These are phyloP conservation scores for Holacanthella duospinosa DNA, from an alignment of 2,888 invertebrate genomes.

Conservation along the genomic window DNA sequence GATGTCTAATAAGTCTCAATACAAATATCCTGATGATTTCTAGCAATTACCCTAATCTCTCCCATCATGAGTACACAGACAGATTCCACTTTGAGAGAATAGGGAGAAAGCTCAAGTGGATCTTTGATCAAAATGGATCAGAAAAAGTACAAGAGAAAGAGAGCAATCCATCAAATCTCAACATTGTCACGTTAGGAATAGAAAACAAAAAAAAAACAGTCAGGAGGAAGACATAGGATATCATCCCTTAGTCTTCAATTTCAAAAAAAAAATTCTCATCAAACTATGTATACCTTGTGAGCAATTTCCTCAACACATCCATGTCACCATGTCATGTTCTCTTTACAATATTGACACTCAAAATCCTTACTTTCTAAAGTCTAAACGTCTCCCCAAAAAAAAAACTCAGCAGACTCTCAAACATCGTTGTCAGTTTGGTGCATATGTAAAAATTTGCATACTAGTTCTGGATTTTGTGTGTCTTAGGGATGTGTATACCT, in stretches of 20 bases:
- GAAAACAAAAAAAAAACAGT: no score
- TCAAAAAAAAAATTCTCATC: no score
- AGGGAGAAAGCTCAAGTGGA: slow-evolving; percentile 5
- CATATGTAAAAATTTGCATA: neutral
- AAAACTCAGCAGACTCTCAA: neutral
- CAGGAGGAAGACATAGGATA: slow-evolving; percentile 15
- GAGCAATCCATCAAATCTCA: slow-evolving; percentile 25
- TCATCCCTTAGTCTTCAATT: slow-evolving; percentile 15
- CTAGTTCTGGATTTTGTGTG: no score
- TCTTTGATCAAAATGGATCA: slow-evolving; percentile 7
- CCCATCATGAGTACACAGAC: neutral
- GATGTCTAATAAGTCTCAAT: neutral
- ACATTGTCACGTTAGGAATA: slow-evolving; percentile 20
- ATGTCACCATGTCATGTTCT: neutral
- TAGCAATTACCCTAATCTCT: slow-evolving; percentile 3
- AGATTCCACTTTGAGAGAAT: slow-evolving; percentile 7
- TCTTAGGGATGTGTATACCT: neutral
- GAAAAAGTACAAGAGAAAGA: slow-evolving; percentile 14
- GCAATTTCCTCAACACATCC: no score
- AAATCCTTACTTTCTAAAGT: neutral
- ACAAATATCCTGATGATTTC: slow-evolving; percentile 3
- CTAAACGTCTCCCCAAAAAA: neutral
- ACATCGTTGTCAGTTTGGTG: neutral
- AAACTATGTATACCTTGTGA: no score
- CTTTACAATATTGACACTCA: neutral